Evolutionary conservation across 2,113 vertebrate genomes (phyloP).

Genomic region (Solenodon paradoxus): DNA sequence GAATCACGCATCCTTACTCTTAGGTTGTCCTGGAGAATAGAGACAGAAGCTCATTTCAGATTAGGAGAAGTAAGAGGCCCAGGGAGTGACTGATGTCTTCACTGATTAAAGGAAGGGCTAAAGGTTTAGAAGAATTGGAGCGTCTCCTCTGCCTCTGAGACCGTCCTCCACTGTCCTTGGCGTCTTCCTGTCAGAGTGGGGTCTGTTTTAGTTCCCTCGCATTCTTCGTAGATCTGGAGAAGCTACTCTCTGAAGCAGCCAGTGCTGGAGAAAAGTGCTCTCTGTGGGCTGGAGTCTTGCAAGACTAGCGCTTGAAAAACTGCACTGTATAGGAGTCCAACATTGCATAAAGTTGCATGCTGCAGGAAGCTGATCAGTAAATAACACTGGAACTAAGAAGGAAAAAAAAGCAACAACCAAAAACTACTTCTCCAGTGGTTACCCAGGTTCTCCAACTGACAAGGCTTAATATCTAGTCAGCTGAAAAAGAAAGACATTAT

Average conservation of each 20-base stretch:
- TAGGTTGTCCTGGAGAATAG: too few species aligned
- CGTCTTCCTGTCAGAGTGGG: too few species aligned
- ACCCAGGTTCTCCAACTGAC: background rate
- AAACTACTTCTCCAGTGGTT: background rate
- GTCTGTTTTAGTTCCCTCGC: too few species aligned
- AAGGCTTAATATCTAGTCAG: background rate
- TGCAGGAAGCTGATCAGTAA: background rate
- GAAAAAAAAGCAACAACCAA: background rate
- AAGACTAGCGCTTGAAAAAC: background rate
- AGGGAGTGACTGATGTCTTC: too few species aligned
- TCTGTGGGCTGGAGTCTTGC: background rate
- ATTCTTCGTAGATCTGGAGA: background rate
- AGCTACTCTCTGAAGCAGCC: background rate
- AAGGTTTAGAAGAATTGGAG: too few species aligned
- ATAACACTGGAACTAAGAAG: background rate
- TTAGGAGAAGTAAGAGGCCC: too few species aligned
- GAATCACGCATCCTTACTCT: too few species aligned
- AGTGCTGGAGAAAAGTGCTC: background rate
- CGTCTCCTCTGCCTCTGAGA: too few species aligned
- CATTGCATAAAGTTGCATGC: background rate
- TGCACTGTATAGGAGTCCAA: background rate
- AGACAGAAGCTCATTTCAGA: too few species aligned
- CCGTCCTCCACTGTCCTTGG: too few species aligned
- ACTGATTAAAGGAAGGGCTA: too few species aligned
- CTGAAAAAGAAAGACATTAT: background rate